These are phyloP conservation scores for Micrasema minimum DNA, from an alignment of 1,140 invertebrate genomes.

Conservation along the genomic window DNA sequence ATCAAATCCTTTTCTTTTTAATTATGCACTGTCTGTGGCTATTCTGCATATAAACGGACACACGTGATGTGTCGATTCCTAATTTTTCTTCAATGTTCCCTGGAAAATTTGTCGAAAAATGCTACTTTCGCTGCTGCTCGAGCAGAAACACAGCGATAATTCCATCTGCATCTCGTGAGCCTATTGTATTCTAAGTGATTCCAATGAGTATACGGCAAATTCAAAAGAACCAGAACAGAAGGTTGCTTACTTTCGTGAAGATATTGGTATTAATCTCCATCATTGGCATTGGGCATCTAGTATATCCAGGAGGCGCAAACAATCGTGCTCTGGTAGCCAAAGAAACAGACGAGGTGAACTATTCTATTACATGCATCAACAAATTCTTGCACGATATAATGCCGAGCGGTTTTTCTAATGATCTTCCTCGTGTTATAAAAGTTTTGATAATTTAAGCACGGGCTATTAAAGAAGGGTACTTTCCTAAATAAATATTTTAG, in stretches of 20 bases:
- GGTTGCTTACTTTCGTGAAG: conserved; percentile 79
- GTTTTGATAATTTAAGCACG: conserved; percentile 49
- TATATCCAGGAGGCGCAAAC: conserved; percentile 76
- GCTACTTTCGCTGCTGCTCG: conserved; percentile 73
- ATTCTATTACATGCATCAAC: conserved; percentile 84
- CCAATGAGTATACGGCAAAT: conserved; percentile 77
- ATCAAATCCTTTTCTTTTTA: conserved; percentile 82
- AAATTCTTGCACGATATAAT: conserved; percentile 78
- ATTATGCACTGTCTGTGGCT: conserved; percentile 80
- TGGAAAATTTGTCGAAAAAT: conserved; percentile 82
- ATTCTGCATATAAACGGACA: conserved; percentile 80
- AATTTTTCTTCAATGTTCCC: conserved; percentile 79
- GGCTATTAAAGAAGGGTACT: conserved; percentile 56
- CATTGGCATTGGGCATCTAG: conserved; percentile 90
- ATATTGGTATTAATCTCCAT: conserved; percentile 78
- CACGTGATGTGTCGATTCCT: conserved; percentile 76
- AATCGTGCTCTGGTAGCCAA: conserved; percentile 70
- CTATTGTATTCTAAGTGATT: conserved; percentile 77
- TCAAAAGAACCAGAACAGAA: conserved; percentile 79
- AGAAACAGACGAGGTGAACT: conserved; percentile 76
- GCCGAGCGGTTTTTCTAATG: conserved; percentile 72
- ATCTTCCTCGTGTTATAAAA: conserved; percentile 53
- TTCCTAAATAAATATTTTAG: conserved; percentile 54
- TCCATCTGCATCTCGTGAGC: conserved; percentile 72
- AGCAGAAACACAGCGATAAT: conserved; percentile 76